phyloP scores from a whole-genome alignment of 2,888 invertebrate genomes.

The Sarcophaga caerulescens region DNA sequence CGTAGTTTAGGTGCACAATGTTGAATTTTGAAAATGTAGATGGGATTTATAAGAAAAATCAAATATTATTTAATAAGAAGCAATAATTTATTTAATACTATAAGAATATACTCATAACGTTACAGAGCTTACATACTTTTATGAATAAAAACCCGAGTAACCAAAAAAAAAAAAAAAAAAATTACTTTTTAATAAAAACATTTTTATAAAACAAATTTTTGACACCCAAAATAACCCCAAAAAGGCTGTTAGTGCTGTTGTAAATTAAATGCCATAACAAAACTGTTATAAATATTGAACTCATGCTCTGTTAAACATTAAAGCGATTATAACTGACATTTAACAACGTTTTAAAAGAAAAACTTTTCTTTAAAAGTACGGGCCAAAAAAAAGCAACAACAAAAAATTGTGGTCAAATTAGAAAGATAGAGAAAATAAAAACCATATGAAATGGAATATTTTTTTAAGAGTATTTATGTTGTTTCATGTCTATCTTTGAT shows the following conservation, averaged over 20 bases:
- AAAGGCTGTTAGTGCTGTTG: neutral
- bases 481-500: conserved; percentile 69
- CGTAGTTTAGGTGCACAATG: too few species aligned
- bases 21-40: too few species aligned
- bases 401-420: neutral
- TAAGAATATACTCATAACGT: too few species aligned
- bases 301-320: conserved; percentile 45
- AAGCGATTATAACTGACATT: conserved; percentile 53
- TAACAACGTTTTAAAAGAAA: conserved; percentile 32
- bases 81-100: too few species aligned
- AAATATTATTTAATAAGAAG: too few species aligned
- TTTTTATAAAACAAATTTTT: neutral
- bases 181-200: too few species aligned
- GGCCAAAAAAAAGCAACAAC: neutral
- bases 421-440: neutral
- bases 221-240: neutral
- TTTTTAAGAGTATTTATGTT: conserved; percentile 23
- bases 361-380: conserved; percentile 24
- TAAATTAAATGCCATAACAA: neutral
- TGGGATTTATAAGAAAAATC: too few species aligned
- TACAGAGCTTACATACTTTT: too few species aligned
- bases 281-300: conserved; percentile 50
- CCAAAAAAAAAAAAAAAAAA: too few species aligned
- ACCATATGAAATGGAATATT: neutral
- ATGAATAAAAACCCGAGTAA: too few species aligned